These are phyloP conservation scores for Drosophila helvetica DNA, from an alignment of 2,888 invertebrate species.

Conservation along the genomic window DNA sequence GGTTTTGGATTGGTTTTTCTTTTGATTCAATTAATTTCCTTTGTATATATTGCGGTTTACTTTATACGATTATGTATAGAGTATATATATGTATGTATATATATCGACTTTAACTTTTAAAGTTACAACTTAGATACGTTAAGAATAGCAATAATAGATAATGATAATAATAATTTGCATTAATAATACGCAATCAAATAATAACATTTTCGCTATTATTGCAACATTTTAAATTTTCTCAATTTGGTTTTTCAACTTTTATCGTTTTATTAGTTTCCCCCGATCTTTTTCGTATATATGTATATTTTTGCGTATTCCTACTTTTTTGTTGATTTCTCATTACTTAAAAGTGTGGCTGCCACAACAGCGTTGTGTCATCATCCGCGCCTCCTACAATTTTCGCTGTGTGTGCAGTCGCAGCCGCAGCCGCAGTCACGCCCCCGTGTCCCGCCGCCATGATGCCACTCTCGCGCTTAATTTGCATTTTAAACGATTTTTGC, in stretches of 20 bases:
- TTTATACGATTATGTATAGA: slow-evolving; percentile 32
- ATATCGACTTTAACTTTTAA: slow-evolving; percentile 73
- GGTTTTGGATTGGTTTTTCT: slow-evolving; percentile 20
- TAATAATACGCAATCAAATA: slow-evolving; percentile 73
- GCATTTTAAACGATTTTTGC: slow-evolving; percentile 79
- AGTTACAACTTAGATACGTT: slow-evolving; percentile 73
- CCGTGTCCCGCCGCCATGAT: slow-evolving; percentile 9
- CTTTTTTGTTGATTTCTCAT: slow-evolving; percentile 60
- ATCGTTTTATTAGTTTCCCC: slow-evolving; percentile 39
- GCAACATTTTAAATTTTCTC: slow-evolving; percentile 57
- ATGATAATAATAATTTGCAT: slow-evolving; percentile 64
- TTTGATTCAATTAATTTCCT: slow-evolving; percentile 69
- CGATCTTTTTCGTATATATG: slow-evolving; percentile 32
- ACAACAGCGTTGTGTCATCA: slow-evolving; percentile 54
- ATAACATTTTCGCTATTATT: slow-evolving; percentile 80
- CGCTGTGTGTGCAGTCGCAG: slow-evolving; percentile 54
- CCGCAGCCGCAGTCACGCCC: slow-evolving; percentile 56
- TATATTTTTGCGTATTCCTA: slow-evolving; percentile 29
- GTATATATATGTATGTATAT: slow-evolving; percentile 45
- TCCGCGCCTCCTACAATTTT: slow-evolving; percentile 42
- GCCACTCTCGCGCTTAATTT: slow-evolving; percentile 66
- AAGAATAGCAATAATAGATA: slow-evolving; percentile 55
- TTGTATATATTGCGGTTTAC: slow-evolving; percentile 73
- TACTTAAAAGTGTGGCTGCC: slow-evolving; percentile 65
- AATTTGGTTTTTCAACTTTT: slow-evolving; percentile 50